Evolutionary conservation across 2,888 invertebrate species (phyloP).

Genomic region (Serripes groenlandicus): DNA sequence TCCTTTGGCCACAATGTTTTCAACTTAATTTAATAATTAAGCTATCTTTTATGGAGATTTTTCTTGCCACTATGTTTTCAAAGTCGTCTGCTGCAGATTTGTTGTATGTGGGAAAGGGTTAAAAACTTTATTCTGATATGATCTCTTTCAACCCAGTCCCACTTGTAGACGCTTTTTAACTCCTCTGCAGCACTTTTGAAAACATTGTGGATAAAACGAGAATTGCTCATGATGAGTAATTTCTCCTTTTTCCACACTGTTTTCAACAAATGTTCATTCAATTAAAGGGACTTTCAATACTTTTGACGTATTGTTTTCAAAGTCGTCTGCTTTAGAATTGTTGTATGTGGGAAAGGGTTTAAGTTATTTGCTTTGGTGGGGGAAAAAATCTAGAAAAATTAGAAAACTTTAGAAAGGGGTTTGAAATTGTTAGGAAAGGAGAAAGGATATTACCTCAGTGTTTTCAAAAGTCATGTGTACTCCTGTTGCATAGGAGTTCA

Average conservation of each 20-base stretch:
- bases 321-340: too few species aligned
- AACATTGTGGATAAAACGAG: background rate
- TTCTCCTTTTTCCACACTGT: conserved; percentile 3
- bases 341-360: too few species aligned
- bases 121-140: background rate
- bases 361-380: background rate
- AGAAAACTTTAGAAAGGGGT: background rate
- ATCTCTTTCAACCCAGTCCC: background rate
- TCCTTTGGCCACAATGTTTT: background rate
- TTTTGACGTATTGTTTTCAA: too few species aligned
- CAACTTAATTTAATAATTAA: background rate
- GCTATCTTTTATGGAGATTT: background rate
- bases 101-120: background rate
- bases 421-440: background rate
- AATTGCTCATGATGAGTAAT: background rate
- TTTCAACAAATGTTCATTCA: background rate
- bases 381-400: background rate
- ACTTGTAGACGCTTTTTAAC: background rate
- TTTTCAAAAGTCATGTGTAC: too few species aligned
- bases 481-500: too few species aligned
- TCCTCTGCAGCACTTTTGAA: background rate
- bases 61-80: background rate
- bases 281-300: background rate
- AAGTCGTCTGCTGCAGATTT: background rate
- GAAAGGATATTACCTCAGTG: too few species aligned